phyloP scores from a whole-genome alignment of 2,888 invertebrate species.

The Diloba caeruleocephala region DNA sequence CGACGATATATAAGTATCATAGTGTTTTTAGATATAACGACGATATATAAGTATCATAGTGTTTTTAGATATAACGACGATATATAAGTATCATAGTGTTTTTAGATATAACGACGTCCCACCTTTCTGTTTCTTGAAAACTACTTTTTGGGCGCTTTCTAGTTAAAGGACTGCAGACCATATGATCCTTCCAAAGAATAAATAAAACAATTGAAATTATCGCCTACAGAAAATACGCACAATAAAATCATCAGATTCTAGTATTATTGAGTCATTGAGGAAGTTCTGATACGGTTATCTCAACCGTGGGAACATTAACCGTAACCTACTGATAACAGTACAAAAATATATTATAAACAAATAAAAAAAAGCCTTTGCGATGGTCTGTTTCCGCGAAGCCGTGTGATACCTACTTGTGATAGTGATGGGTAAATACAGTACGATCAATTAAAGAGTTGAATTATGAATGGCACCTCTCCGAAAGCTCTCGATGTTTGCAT shows the following conservation, averaged over 20 bases:
- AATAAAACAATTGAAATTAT: constrained; percentile 29
- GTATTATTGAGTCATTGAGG: constrained; percentile 64
- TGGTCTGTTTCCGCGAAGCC: constrained; percentile 66
- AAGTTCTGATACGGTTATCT: constrained; percentile 70
- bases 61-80: no score
- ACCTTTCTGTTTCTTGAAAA: no score
- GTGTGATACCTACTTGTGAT: constrained; percentile 60
- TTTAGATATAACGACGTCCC: no score
- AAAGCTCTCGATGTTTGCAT: no score
- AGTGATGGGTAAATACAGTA: constrained; percentile 25
- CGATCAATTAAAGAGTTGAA: no score
- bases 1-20: no score
- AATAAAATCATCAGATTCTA: constrained; percentile 50
- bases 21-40: no score
- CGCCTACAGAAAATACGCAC: constrained; percentile 19
- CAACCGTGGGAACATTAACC: constrained; percentile 77
- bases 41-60: no score
- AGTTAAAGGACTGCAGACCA: no score
- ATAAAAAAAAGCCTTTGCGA: constrained; percentile 68
- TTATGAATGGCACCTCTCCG: no score
- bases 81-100: no score
- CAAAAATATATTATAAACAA: constrained; percentile 50
- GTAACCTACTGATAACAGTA: constrained; percentile 54
- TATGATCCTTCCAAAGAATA: background rate
- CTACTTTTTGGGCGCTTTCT: no score